These are phyloP conservation scores for Periophthalmus modestus DNA, from an alignment of 2,113 vertebrate genomes.

Conservation along the genomic window DNA sequence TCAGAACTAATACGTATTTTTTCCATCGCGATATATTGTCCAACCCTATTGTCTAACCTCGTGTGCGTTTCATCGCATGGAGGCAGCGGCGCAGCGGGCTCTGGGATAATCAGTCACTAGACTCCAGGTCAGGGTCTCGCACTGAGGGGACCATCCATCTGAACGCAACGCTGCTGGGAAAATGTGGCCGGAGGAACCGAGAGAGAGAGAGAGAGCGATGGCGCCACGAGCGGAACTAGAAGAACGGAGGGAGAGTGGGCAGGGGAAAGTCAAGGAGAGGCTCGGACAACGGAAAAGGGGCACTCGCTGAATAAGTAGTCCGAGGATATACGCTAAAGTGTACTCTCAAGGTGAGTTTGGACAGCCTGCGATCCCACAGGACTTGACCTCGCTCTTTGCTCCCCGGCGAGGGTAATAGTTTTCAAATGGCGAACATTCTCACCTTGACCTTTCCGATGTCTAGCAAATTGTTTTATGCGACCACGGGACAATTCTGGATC, in stretches of 20 bases:
- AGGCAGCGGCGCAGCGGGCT: slow-evolving; percentile 53
- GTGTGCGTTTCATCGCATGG: slow-evolving; percentile 35
- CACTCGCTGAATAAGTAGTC: slow-evolving; percentile 8
- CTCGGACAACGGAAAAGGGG: slow-evolving; percentile 33
- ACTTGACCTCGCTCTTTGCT: slow-evolving; percentile 37
- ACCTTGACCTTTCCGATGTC: slow-evolving; percentile 39
- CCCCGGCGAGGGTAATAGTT: slow-evolving; percentile 23
- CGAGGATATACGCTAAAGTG: slow-evolving; percentile 35
- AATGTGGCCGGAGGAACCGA: slow-evolving; percentile 48
- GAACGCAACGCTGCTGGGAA: slow-evolving; percentile 66
- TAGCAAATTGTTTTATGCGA: slow-evolving; percentile 2
- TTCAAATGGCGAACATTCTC: slow-evolving; percentile 18
- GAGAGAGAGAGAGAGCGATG: slow-evolving; percentile 38
- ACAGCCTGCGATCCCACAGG: slow-evolving; percentile 40
- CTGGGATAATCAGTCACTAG: slow-evolving; percentile 73
- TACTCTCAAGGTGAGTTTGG: slow-evolving; percentile 37
- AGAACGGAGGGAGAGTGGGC: slow-evolving; percentile 2
- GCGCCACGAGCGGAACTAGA: background rate
- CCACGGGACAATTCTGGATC: background rate
- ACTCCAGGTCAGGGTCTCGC: slow-evolving; percentile 68
- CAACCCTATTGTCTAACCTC: slow-evolving; percentile 18
- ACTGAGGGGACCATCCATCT: slow-evolving; percentile 70
- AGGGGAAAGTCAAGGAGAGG: slow-evolving; percentile 59
- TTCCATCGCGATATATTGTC: no score
- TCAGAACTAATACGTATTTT: no score